Base-by-base conservation (phyloP, 2,797 vertebrate species). In the Sebastes iracundus region DNA sequence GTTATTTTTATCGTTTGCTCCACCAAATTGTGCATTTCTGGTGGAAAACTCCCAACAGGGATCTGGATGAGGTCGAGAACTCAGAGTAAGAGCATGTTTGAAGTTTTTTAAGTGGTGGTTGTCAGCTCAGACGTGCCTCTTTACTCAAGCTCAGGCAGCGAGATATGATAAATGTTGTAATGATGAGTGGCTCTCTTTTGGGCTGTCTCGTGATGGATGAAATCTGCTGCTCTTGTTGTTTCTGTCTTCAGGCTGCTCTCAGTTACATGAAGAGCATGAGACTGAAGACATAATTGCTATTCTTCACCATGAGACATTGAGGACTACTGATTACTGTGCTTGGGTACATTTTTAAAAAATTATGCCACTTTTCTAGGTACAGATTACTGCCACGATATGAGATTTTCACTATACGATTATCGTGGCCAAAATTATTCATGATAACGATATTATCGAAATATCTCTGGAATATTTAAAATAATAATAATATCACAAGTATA, bases 21-120 rank as follows among this genome's bases (percentile, higher is more conserved):
- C 59, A 23, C 56, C 66, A 65, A 80, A 80, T 69, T 42, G 30
- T 33, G 49, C 59, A 11, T 87, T 85, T 79, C 49, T 80, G 66
- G 25, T 68, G 49, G 75, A 83, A 79, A 78, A 80, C 67, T 79
- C 82, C 77, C 79, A 86, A 27, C 28, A 38, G 75, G 82, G 82
- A 62, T 82, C 72, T 79, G 80, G 75, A 86, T 32, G 74, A 82
- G 80, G 77, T 53, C 77, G 71, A 83, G 75, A 77, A 80, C 81
- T 60, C 55, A 20, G 68, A 18, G 60, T 71, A 68, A 83, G 82
- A 89, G 61, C 66, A 58, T 56, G 85, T 87, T 88, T 90, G 91
- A 91, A 79, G 81, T 38, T 76, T 72, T 85, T 79, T 91, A 94
- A 94, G 92, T 91, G 86, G 66, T 22, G 87, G 88, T 87, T 93